A percentile compares a stretch with the other conserved stretches of the same genome.
Evolutionary conservation across 2,888 invertebrate species (phyloP).

Genomic region (Pammene fasciana): DNA sequence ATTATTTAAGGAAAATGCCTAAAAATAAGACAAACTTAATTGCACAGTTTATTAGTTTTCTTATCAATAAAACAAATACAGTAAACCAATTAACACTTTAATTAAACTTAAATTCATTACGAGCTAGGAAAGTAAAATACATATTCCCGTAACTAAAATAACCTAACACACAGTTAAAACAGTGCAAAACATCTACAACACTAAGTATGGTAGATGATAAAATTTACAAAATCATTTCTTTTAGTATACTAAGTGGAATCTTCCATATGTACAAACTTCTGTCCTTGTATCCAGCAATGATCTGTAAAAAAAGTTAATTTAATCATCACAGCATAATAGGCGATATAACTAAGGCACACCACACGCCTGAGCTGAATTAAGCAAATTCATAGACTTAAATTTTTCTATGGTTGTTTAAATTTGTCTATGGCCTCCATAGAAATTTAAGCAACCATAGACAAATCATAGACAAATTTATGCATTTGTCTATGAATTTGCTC

Average conservation of each 20-base stretch:
- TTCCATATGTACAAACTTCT: constrained; percentile 86
- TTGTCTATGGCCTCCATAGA: too few species aligned
- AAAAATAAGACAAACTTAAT: constrained; percentile 3
- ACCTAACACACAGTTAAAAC: constrained; percentile 23
- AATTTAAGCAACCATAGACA: too few species aligned
- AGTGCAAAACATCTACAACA: constrained; percentile 56
- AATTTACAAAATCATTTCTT: constrained; percentile 78
- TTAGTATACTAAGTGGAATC: constrained; percentile 80
- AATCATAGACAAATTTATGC: too few species aligned
- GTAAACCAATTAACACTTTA: constrained; percentile 41
- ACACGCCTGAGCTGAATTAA: too few species aligned
- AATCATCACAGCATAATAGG: background rate
- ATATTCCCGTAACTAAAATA: constrained; percentile 31
- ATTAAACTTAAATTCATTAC: constrained; percentile 43
- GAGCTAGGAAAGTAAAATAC: constrained; percentile 49
- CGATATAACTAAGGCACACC: too few species aligned
- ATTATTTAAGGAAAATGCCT: background rate
- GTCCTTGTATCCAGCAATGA: constrained; percentile 87
- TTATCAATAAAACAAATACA: constrained; percentile 14
- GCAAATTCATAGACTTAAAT: too few species aligned
- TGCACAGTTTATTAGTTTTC: constrained; percentile 12
- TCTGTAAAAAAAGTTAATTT: constrained; percentile 73
- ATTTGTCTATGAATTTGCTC: too few species aligned
- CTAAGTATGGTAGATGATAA: constrained; percentile 44
- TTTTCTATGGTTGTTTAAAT: too few species aligned